phyloP scores from a whole-genome alignment of 1,140 invertebrate species.

The Brachionus calyciflorus region DNA sequence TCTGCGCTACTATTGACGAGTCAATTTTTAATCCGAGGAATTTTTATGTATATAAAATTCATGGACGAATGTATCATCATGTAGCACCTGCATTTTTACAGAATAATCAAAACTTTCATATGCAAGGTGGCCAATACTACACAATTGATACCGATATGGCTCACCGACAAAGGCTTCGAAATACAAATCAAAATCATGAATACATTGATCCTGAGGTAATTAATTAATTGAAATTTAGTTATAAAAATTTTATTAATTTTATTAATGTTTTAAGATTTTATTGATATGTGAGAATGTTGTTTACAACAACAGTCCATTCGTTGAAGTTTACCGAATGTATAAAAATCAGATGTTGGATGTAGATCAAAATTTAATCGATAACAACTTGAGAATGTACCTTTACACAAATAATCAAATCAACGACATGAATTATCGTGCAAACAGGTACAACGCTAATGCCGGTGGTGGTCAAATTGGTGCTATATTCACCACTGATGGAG shows the following conservation, averaged over 20 bases:
- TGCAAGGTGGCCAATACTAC: conserved; percentile 10
- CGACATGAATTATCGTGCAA: not conserved
- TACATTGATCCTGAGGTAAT: not conserved
- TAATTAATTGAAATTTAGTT: not conserved
- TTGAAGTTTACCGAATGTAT: not conserved
- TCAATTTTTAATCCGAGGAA: not conserved
- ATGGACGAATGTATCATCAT: not conserved
- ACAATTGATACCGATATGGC: not conserved
- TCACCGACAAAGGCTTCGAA: not conserved
- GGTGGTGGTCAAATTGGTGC: not conserved
- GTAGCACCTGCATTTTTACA: not conserved
- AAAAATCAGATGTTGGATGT: not conserved
- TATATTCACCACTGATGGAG: not conserved
- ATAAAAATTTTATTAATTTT: not conserved
- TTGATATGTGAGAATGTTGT: not conserved
- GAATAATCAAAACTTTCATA: not conserved
- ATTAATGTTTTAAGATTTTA: conserved; percentile 5
- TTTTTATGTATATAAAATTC: not conserved
- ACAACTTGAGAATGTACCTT: not conserved
- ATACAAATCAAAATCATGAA: not conserved
- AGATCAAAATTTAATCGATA: not conserved
- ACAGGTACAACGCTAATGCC: not conserved
- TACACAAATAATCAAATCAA: not conserved
- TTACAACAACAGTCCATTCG: not conserved
- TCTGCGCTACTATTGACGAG: too few species aligned